Percentiles rank a stretch among this genome's conserved stretches.
These are phyloP conservation scores for Phrynocephalus vlangalii DNA, from an alignment of 2,797 vertebrate genomes.

Conservation along the genomic window DNA sequence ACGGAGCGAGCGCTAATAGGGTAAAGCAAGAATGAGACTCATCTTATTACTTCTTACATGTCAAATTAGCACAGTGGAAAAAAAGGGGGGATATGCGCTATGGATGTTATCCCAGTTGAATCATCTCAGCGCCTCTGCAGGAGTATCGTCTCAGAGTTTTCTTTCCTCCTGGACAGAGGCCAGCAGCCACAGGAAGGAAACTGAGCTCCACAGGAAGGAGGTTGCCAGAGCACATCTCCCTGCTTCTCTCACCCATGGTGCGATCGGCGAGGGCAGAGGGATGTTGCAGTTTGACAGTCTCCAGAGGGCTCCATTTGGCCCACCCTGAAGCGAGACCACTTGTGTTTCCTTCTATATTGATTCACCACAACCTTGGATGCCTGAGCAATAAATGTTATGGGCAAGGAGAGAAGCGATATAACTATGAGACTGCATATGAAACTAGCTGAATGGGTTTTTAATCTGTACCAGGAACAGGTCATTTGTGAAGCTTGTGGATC, in stretches of 20 bases:
- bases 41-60: slow-evolving; percentile 72
- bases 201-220: too few relatives aligned
- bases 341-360: neutral
- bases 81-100: slow-evolving; percentile 17
- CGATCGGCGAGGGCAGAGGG: too few relatives aligned
- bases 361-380: neutral
- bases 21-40: slow-evolving; percentile 64
- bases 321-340: neutral
- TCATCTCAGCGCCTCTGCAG: neutral
- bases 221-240: too few relatives aligned
- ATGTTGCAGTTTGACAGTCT: too few relatives aligned
- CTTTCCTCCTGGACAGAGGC: neutral
- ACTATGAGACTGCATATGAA: neutral
- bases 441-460: too few relatives aligned
- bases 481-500: too few relatives aligned
- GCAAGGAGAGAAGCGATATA: neutral
- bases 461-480: too few relatives aligned
- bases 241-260: too few relatives aligned
- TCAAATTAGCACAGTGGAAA: slow-evolving; percentile 73
- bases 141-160: neutral
- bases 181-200: too few relatives aligned
- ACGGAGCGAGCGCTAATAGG: slow-evolving; percentile 70
- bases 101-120: slow-evolving; percentile 30
- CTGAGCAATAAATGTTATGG: neutral
- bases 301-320: neutral